Evolutionary conservation across 2,888 invertebrate species (phyloP), one percentile per base, ranked within the genome.

Genomic region (Chrysomela aeneicollis): DNA sequence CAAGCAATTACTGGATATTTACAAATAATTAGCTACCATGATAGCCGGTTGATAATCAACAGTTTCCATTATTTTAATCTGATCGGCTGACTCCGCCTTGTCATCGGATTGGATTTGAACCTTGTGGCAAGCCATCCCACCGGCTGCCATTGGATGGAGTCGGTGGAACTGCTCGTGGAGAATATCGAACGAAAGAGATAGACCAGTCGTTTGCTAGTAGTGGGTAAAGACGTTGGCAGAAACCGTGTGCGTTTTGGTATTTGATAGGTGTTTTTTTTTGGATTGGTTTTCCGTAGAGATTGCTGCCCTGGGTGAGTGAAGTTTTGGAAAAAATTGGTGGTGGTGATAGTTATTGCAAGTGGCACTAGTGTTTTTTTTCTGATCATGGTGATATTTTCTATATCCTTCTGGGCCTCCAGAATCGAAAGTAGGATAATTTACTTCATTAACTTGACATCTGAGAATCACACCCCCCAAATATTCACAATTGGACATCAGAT

Each of bases 11-110:
- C 76, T 71, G 70, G 73, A 73, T 77, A 74, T 77, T 75, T 74
- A 79, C 76, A 77, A 77, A 79, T 80, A 81, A 82, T 82, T 82
- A 82, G 79, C 82, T 82, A 77, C 82, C 82, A 82, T 82, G 82
- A 81, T 81, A 78, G 79, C 74, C 76, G 79, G 76, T 77, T 75
- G 76, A 76, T 81, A 81, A 81, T 79, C 78, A 77, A 74, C 75
- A 76, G 79, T 79, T 82, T 80, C 82, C 82, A 82, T 82, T 82
- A 82, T 81, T 81, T 81, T 80, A 81, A 80, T 80, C 79, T 74
- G 72, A 68, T 61, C 66, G 58, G 50, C 46, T 49, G 61, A 55
- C 54, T 63, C 74, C 79, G 77, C 80, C 80, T 70, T 67, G 52
- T 21, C 9, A 8, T 50, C 46, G 66, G 68, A 81, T 80, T 81